Evolutionary conservation across 2,888 invertebrate species (phyloP), one percentile per base, ranked within the genome.

Genomic region (Ennomos quercinarius): DNA sequence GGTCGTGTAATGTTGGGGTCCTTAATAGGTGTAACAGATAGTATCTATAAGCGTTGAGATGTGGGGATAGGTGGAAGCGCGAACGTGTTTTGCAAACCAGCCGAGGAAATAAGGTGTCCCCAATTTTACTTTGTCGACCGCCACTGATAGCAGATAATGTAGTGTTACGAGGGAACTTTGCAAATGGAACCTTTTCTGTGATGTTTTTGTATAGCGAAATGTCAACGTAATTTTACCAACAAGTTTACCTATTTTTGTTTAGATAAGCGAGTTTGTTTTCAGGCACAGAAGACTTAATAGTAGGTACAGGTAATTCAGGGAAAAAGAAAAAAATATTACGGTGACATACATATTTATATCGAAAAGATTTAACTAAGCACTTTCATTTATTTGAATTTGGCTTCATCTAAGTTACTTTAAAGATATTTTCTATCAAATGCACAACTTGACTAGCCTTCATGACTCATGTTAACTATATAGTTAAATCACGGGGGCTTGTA

Each of bases 81-180:
- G 89, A 90, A 91, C 91, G 90, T 91, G 91, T 91, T 90, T 91
- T 90, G 91, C 89, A 89, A 90, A 86, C 89, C 88, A 85, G 86
- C 86, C 84, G 83, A 83, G 88, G 86, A 87, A 90, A 89, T 89
- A 91, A 89, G 89, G 87, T 89, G 87, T 87, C 86, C 89, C 87
- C 84, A 89, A 91, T 89, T 89, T 87, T 87, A 87, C 84, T 87
- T 89, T 87, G 88, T 83, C 85, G 86, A 84, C 86, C 88, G 82
- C 82, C 78, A 84, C 85, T 86, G 87, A 87, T 86, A 87, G 84
- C 79, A 85, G 83, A 86, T 89, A 88, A 89, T 87, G 80, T 87
- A 81, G 80, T 81, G 81, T 81, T 83, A 86, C 78, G 84, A 76
- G 78, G 78, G 70, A 83, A 83, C 80, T 85, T 85, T 80, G 76